Percentiles rank a stretch among this genome's conserved stretches.
Evolutionary conservation across 2,888 invertebrate genomes (phyloP).

Genomic region (Himalopsyche tibetana): DNA sequence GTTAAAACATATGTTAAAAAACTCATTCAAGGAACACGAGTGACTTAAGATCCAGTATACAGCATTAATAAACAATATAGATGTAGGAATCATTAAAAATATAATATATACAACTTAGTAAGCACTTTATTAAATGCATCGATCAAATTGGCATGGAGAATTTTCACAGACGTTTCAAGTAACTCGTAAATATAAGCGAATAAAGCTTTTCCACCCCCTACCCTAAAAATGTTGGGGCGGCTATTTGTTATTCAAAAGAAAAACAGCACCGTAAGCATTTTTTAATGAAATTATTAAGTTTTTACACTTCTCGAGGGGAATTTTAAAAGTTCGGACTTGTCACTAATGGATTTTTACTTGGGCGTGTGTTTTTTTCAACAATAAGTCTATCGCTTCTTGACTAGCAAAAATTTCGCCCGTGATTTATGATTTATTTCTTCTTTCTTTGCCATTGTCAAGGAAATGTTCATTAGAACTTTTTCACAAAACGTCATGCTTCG

Average conservation of each 20-base stretch:
- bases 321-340: slow-evolving; percentile 60
- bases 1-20: too few species aligned
- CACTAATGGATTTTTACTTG: slow-evolving; percentile 63
- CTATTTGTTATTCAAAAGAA: slow-evolving; percentile 66
- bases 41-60: too few species aligned
- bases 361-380: slow-evolving; percentile 53
- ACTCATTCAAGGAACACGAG: too few species aligned
- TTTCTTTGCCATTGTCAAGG: slow-evolving; percentile 51
- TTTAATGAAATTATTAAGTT: slow-evolving; percentile 66
- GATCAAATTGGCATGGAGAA: too few species aligned
- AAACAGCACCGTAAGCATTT: slow-evolving; percentile 66
- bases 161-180: not conserved
- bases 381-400: slow-evolving; percentile 61
- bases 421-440: slow-evolving; percentile 62
- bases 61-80: too few species aligned
- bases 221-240: slow-evolving; percentile 49
- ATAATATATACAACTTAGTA: too few species aligned
- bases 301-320: slow-evolving; percentile 62
- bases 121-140: too few species aligned
- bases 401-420: slow-evolving; percentile 64
- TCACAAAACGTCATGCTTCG: slow-evolving; percentile 27
- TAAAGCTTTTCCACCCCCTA: slow-evolving; percentile 36
- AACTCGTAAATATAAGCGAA: slow-evolving; percentile 1
- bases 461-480: slow-evolving; percentile 50
- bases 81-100: too few species aligned